Percentiles rank a stretch among this genome's conserved stretches.
Conservation (phyloP, 2,888 invertebrate species). For the Ochlodes sylvanus region DNA sequence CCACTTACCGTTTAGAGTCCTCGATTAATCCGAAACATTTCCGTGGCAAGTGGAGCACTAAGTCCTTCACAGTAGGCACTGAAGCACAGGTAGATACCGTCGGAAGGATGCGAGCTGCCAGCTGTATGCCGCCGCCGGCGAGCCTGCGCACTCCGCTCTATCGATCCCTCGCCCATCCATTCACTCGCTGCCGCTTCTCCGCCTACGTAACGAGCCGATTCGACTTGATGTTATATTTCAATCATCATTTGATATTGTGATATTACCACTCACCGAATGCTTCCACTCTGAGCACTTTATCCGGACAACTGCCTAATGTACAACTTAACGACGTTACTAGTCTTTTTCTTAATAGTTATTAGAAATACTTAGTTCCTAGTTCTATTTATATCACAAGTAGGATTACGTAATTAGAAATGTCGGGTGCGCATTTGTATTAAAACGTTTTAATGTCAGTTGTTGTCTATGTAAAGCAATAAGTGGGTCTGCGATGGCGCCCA, state of each 20-base stretch:
- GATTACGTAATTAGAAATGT: conserved; percentile 1
- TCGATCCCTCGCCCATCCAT: conserved; percentile 76
- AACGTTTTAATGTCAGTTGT: neutral
- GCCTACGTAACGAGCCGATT: conserved; percentile 72
- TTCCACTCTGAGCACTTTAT: conserved; percentile 66
- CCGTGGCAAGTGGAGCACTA: conserved; percentile 63
- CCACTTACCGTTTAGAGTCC: conserved; percentile 75
- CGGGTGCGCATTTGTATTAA: neutral
- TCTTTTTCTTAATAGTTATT: conserved; percentile 4
- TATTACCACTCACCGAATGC: conserved; percentile 67
- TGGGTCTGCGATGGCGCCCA: conserved; percentile 56
- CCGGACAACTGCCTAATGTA: conserved; percentile 56
- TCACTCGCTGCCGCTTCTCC: conserved; percentile 73
- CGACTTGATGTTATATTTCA: conserved; percentile 70
- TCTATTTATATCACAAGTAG: neutral
- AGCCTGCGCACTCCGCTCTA: conserved; percentile 77
- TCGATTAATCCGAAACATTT: conserved; percentile 67
- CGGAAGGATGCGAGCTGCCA: conserved; percentile 64
- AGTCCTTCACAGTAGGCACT: conserved; percentile 61
- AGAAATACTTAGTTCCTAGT: neutral
- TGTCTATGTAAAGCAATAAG: conserved; percentile 16
- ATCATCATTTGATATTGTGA: conserved; percentile 78
- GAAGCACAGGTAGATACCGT: conserved; percentile 59
- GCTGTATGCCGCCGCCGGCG: conserved; percentile 66
- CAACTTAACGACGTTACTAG: conserved; percentile 17